Base-by-base conservation (phyloP, 2,797 vertebrate genomes). In the Lithobates sylvaticus region DNA sequence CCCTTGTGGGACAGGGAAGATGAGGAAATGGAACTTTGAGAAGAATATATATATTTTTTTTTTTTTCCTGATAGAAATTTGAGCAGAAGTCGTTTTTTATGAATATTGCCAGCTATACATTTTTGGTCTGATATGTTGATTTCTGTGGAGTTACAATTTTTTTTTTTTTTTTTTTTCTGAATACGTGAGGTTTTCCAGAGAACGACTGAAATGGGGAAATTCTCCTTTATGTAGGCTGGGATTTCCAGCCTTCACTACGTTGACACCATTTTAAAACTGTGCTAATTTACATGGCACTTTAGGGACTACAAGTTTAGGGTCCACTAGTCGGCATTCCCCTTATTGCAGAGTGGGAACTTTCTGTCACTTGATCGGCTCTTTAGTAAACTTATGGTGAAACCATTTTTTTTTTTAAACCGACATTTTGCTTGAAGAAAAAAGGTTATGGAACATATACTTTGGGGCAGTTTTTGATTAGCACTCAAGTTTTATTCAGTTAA, bases 11-110 rank as follows among this genome's bases (percentile, higher is more conserved):
- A 27, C 21, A 64, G 70, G 36, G 79, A 71, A 5, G 79, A 83
- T 5, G 80, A 83, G 71, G 86, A 87, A 71, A 87, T 87, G 86
- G 86, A 87, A 69, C 81, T 84, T 36, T 84, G 61, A 68, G 64
- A 32, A 32, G 29, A 26, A 32, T 42, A 4, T 61, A 0, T 26
- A 0, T 44, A 0, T 44, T 73, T 73, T 12, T 9, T 4, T 67
- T 67, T 54, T 54, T 54, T 16, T 3, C 4, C 1, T 3, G 47
- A 3, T 0, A 50, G 4, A 15, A 16, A 50, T 50, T 50, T 50
- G 13, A 50, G 13, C 42, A 10, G 9, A 44, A 44, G 44, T 47
- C 3, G 18, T 1, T 21, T 18, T 58, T 58, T 4, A 21, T 18
- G 16, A 58, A 18, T 4, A 8, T 23, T 61, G 54, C 1, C 54